Evolutionary conservation across 2,113 vertebrate species (phyloP).

Genomic region (Tachysurus fulvidraco): DNA sequence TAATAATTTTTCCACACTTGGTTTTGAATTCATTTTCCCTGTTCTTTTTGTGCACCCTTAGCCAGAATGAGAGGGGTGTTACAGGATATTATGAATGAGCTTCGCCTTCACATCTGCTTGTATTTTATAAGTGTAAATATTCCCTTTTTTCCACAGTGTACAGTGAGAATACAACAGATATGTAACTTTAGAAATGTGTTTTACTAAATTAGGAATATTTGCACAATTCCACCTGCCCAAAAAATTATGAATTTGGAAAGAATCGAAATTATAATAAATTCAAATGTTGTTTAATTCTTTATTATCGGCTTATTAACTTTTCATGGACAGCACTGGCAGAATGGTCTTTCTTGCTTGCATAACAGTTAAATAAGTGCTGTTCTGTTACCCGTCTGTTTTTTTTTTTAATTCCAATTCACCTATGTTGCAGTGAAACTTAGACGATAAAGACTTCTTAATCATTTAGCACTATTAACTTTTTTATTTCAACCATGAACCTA

Average conservation of each 20-base stretch:
- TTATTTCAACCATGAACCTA: constrained; percentile 22
- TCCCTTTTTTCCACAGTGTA: constrained; percentile 44
- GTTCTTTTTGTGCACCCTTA: constrained; percentile 18
- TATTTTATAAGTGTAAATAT: constrained; percentile 55
- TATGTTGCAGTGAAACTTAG: neutral
- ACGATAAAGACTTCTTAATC: neutral
- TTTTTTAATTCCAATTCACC: neutral
- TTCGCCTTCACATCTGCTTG: constrained; percentile 43
- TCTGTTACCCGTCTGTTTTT: neutral
- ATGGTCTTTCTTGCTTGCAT: neutral
- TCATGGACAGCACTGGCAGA: neutral
- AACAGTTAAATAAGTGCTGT: constrained; percentile 13
- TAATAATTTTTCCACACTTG: neutral
- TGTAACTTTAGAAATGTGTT: constrained; percentile 49
- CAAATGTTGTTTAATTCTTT: neutral
- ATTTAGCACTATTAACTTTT: neutral
- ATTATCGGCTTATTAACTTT: neutral
- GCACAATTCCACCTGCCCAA: constrained; percentile 23
- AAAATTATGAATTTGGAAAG: constrained; percentile 27
- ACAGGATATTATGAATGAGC: constrained; percentile 32
- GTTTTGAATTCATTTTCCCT: neutral
- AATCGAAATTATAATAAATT: neutral
- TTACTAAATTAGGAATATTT: constrained; percentile 42
- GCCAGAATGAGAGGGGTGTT: constrained; percentile 32
- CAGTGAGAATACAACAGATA: constrained; percentile 50